Evolutionary conservation across 2,113 vertebrate species (phyloP), one percentile per base, ranked within the genome.

Genomic region (Callipepla squamata): DNA sequence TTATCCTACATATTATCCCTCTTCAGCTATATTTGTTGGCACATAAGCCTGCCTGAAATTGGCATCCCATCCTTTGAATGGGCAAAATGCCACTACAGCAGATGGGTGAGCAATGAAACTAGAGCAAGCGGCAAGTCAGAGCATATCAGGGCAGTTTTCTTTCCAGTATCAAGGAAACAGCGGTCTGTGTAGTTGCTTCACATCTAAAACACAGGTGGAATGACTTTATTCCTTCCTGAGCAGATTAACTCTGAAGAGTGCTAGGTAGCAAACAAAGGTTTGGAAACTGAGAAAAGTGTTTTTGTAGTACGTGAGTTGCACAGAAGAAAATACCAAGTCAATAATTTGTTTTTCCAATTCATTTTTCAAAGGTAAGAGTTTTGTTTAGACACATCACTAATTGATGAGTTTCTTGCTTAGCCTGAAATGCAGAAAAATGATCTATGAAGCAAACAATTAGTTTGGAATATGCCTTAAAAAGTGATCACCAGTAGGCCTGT

Each of bases 41-140:
- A 92, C 2, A 0, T 48, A 84, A 74, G 26, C 18, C 34, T 76
- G 28, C 59, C 19, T 62, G 51, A 79, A 85, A 53, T 4, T 94
- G 85, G 70, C 44, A 85, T 55, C 32, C 13, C 30, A 9, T 15
- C 53, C 74, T 87, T 16, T 48, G 61, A 65, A 16, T 3, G 13
- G 94, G 94, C 88, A 92, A 42, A 9, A 7, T 76, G 85, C 94
- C 91, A 92, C 25, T 2, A 20, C 7, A 90, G 89, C 95, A 96
- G 94, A 93, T 95, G 92, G 91, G 61, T 30, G 83, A 77, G 57
- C 50, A 55, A 77, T 28, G 91, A 68, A 91, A 84, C 22, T 11
- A 87, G 70, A 78, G 69, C 40, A 61, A 77, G 67, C 26, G 50
- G 81, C 48, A 68, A 84, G 55, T 40, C 25, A 84, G 69, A 81